Evolutionary conservation across 2,888 invertebrate genomes (phyloP).

Genomic region (Amiota communis): DNA sequence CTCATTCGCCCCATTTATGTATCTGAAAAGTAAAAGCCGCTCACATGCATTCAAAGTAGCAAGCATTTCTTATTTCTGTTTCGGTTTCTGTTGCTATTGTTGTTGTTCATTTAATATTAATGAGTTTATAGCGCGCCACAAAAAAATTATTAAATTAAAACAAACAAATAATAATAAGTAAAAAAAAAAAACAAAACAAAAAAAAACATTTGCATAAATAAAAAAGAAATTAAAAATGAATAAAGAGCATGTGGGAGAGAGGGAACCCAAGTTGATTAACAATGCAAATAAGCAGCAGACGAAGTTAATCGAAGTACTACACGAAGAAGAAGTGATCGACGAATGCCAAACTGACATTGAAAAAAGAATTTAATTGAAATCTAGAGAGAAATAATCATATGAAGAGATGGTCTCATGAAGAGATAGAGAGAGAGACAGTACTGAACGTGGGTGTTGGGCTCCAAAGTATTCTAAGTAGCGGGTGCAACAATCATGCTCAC

Average conservation of each 20-base stretch:
- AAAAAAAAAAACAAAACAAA: slow-evolving; percentile 65
- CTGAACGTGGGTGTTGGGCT: too few species aligned
- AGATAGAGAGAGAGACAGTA: too few species aligned
- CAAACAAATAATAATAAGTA: slow-evolving; percentile 52
- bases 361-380: neutral
- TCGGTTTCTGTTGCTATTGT: neutral
- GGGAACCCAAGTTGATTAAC: neutral
- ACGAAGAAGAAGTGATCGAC: neutral
- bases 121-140: slow-evolving; percentile 54
- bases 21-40: slow-evolving; percentile 60
- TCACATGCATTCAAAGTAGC: slow-evolving; percentile 23
- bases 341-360: slow-evolving; percentile 2
- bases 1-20: neutral
- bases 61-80: neutral
- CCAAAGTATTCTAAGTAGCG: too few species aligned
- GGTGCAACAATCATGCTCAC: neutral
- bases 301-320: slow-evolving; percentile 15
- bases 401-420: too few species aligned
- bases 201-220: slow-evolving; percentile 39
- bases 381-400: too few species aligned
- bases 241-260: neutral
- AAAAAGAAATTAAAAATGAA: neutral
- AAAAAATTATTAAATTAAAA: slow-evolving; percentile 60
- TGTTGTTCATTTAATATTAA: slow-evolving; percentile 57
- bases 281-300: slow-evolving; percentile 5